Evolutionary conservation across 2,797 vertebrate genomes (phyloP).

Genomic region (Xenopus petersii): DNA sequence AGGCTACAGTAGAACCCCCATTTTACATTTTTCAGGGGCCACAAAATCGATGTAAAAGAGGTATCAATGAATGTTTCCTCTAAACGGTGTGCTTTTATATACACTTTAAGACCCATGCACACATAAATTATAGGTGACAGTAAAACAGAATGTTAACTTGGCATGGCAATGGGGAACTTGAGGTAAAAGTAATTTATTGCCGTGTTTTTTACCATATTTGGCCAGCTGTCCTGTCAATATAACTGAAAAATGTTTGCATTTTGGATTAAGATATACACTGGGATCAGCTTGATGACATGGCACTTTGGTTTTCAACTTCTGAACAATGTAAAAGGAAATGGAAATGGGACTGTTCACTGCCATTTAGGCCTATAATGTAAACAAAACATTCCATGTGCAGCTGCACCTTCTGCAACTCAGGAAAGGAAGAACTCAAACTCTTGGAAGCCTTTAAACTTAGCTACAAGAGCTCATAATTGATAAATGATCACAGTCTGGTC

Average conservation of each 20-base stretch:
- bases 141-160: neutral
- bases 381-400: slow-evolving; percentile 54
- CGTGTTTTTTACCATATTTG: neutral
- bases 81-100: too few species aligned
- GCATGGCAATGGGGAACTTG: neutral
- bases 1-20: too few species aligned
- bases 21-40: too few species aligned
- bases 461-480: neutral
- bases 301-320: slow-evolving; percentile 37
- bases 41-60: too few species aligned
- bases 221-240: neutral
- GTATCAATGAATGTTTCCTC: too few species aligned
- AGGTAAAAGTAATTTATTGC: neutral
- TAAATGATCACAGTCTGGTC: too few species aligned
- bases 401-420: slow-evolving; percentile 59
- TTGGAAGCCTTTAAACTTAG: slow-evolving; percentile 52
- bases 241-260: neutral
- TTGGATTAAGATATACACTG: neutral
- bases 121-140: too few species aligned
- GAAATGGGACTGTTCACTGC: slow-evolving; percentile 54
- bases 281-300: slow-evolving; percentile 4
- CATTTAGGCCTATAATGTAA: slow-evolving; percentile 55
- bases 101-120: too few species aligned
- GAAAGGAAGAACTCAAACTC: slow-evolving; percentile 55
- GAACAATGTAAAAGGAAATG: slow-evolving; percentile 60